A percentile compares a stretch with the other conserved stretches of the same genome.
phyloP scores from a whole-genome alignment of 53 echinoderm and acorn worm genomes.

The Luidia sarsii region DNA sequence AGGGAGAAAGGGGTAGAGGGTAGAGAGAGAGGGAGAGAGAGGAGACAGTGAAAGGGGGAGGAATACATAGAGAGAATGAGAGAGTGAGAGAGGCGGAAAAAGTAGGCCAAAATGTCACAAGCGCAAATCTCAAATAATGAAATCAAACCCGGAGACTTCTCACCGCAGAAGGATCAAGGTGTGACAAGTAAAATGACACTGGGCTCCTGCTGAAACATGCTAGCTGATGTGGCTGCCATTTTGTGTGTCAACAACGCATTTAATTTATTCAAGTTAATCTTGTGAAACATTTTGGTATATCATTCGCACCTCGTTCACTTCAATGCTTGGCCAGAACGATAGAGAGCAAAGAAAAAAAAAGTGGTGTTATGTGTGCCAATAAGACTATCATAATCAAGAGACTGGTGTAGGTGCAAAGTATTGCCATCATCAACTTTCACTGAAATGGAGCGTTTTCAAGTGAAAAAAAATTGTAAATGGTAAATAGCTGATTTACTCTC shows the following conservation, averaged over 20 bases:
- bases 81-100: background rate
- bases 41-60: no score
- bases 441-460: no score
- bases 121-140: constrained; percentile 38
- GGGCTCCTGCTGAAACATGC: background rate
- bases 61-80: background rate
- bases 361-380: no score
- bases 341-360: no score
- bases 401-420: no score
- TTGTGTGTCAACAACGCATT: background rate
- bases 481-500: no score
- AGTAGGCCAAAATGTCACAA: constrained; percentile 13
- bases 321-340: no score
- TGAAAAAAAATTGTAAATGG: no score
- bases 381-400: no score
- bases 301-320: no score
- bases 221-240: background rate
- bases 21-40: no score
- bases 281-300: background rate
- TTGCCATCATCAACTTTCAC: no score
- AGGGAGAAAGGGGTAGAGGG: constrained; percentile 4
- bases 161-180: constrained; percentile 10
- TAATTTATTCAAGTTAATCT: background rate
- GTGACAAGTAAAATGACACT: constrained; percentile 44
- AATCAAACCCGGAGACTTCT: constrained; percentile 38